Evolutionary conservation across 2,113 vertebrate genomes (phyloP).

Genomic region (Bothrops jararaca): DNA sequence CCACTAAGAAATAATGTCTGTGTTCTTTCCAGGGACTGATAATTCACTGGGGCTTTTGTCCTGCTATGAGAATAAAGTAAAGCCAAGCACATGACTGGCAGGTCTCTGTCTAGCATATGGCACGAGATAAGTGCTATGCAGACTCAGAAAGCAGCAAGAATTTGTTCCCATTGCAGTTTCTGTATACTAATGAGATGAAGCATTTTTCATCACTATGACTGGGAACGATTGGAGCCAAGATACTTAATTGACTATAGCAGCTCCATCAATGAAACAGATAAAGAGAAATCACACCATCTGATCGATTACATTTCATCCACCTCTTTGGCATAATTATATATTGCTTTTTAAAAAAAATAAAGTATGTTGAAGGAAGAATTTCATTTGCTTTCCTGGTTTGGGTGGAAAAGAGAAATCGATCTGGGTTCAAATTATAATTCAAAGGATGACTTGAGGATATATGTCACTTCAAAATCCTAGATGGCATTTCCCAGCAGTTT

Average conservation of each 20-base stretch:
- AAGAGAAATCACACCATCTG: conserved; percentile 14
- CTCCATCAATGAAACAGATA: conserved; percentile 37
- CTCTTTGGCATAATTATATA: not conserved
- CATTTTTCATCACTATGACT: conserved; percentile 48
- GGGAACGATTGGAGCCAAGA: conserved; percentile 26
- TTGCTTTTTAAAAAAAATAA: not conserved
- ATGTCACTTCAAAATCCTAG: not conserved
- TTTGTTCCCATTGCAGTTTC: conserved; percentile 33
- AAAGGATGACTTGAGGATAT: not conserved
- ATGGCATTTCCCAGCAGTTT: not conserved
- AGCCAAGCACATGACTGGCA: conserved; percentile 1
- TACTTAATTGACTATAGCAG: conserved; percentile 37
- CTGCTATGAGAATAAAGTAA: conserved; percentile 22
- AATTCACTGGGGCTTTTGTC: conserved; percentile 43
- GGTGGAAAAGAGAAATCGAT: not conserved
- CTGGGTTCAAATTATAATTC: not conserved
- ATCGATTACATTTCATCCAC: not conserved
- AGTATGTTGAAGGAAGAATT: not conserved
- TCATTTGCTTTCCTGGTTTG: not conserved
- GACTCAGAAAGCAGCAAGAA: conserved; percentile 53
- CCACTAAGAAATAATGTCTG: fast-evolving
- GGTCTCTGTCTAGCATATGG: not conserved
- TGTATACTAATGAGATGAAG: not conserved
- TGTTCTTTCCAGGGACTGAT: conserved; percentile 31
- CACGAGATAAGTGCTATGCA: not conserved